Percentiles rank a stretch among this genome's conserved stretches.
Evolutionary conservation across 2,113 vertebrate genomes (phyloP).

Genomic region (Clarias macrocephalus): DNA sequence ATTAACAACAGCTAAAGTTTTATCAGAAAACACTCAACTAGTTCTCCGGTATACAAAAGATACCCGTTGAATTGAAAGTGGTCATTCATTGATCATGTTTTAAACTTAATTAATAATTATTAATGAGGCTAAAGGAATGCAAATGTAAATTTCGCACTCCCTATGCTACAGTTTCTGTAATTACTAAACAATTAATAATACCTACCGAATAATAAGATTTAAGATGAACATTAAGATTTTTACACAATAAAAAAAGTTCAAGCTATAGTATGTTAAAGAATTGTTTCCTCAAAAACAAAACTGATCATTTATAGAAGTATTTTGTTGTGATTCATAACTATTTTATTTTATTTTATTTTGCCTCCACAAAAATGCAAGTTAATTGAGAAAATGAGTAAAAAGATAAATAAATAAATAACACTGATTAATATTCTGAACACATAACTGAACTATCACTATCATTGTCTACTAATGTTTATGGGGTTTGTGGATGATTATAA

Average conservation of each 20-base stretch:
- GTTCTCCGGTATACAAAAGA: not conserved
- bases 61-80: no score
- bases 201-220: not conserved
- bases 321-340: not conserved
- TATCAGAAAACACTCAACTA: not conserved
- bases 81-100: not conserved
- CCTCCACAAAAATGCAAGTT: not conserved
- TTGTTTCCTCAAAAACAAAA: constrained; percentile 4
- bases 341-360: constrained; percentile 1
- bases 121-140: not conserved
- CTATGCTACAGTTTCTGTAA: not conserved
- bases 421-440: not conserved
- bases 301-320: not conserved
- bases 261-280: not conserved
- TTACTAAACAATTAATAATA: no score
- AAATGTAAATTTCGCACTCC: not conserved
- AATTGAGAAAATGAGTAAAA: not conserved
- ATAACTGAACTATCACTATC: not conserved
- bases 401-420: not conserved
- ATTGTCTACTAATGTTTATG: not conserved
- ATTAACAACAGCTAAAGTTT: not conserved
- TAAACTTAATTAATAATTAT: not conserved
- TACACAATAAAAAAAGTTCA: not conserved
- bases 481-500: not conserved
- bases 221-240: not conserved